Evolutionary conservation across 2,797 vertebrate species (phyloP).

Genomic region (Gastrophryne carolinensis): DNA sequence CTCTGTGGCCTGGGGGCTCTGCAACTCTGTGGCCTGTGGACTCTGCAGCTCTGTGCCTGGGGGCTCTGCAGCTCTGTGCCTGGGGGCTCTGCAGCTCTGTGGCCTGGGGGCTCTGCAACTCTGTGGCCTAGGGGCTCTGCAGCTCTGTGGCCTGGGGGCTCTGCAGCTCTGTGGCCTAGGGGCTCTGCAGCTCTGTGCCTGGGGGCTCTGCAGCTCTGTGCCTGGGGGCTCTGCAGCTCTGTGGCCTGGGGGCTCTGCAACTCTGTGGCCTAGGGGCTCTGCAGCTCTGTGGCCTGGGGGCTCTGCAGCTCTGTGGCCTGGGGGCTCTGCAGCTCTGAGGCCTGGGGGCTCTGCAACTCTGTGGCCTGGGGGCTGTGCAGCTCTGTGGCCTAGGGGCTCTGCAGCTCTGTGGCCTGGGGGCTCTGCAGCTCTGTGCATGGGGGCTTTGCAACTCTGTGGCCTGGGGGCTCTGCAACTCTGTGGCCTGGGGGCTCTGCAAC

Average conservation of each 20-base stretch:
- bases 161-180: not conserved
- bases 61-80: not conserved
- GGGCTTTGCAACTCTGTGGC: not conserved
- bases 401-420: not conserved
- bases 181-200: not conserved
- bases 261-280: too few species aligned
- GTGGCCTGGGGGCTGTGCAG: not conserved
- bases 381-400: not conserved
- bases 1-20: not conserved
- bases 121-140: too few species aligned
- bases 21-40: not conserved
- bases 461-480: not conserved
- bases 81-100: not conserved
- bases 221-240: not conserved
- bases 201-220: not conserved
- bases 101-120: not conserved
- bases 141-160: not conserved
- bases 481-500: too few species aligned
- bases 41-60: not conserved
- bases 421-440: not conserved
- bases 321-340: not conserved
- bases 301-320: not conserved
- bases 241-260: not conserved
- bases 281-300: not conserved
- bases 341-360: too few species aligned